phyloP scores from a whole-genome alignment of 2,113 vertebrate species.

The Thalassarche chlororhynchos region DNA sequence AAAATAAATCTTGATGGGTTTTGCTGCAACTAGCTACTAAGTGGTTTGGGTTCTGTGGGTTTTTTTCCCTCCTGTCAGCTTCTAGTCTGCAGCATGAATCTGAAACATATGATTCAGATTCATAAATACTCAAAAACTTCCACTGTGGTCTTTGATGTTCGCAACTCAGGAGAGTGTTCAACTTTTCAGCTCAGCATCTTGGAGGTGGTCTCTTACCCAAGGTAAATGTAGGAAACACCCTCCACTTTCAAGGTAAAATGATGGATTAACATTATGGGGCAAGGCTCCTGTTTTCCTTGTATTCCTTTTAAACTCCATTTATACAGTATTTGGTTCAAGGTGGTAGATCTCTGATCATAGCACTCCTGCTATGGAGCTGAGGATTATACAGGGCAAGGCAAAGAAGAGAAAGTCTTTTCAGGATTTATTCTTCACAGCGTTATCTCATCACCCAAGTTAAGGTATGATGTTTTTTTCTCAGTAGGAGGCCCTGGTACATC shows the following conservation, averaged over 20 bases:
- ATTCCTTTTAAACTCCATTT: conserved; percentile 10
- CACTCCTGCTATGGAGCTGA: background rate
- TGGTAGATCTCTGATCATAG: background rate
- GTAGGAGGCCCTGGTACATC: background rate
- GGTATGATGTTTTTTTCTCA: background rate
- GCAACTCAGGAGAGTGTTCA: background rate
- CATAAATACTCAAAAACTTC: background rate
- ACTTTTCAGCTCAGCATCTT: background rate
- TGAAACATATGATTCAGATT: conserved; percentile 40
- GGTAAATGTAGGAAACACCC: background rate
- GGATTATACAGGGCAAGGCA: background rate
- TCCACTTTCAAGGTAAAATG: background rate
- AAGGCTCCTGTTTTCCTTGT: conserved; percentile 1
- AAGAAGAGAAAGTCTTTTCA: background rate
- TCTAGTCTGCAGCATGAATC: conserved; percentile 29
- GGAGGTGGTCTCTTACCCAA: background rate
- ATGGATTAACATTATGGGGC: background rate
- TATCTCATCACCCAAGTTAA: background rate
- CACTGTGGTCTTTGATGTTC: conserved; percentile 30
- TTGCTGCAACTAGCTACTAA: conserved; percentile 9
- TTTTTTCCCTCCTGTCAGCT: background rate
- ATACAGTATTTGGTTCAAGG: conserved; percentile 17
- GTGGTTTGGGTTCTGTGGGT: background rate
- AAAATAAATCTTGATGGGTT: conserved; percentile 25
- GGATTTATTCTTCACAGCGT: background rate